A percentile compares a stretch with the other conserved stretches of the same genome.
These are phyloP conservation scores for Lumbricus terrestris DNA, from an alignment of 2,888 invertebrate genomes.

Conservation along the genomic window DNA sequence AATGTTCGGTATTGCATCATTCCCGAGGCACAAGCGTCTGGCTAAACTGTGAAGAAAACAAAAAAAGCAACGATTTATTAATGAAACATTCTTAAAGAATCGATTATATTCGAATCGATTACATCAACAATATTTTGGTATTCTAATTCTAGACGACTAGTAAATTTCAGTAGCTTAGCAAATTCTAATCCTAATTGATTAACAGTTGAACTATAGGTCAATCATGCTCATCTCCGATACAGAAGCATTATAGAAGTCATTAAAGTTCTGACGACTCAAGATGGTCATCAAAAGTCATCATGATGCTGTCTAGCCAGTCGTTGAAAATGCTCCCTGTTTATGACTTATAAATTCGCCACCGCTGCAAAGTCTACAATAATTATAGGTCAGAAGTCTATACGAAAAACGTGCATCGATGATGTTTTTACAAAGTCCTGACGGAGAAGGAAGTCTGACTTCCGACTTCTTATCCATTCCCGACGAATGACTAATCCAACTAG, in stretches of 20 bases:
- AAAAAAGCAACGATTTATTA: not conserved
- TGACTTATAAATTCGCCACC: no score
- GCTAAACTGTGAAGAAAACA: not conserved
- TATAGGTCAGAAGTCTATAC: no score
- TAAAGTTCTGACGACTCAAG: not conserved
- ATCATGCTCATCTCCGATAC: no score
- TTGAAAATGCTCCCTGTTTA: not conserved
- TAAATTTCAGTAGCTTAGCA: no score
- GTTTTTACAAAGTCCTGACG: not conserved
- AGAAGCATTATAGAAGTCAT: not conserved
- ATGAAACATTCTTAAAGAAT: no score
- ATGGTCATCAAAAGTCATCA: not conserved
- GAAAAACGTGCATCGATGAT: no score
- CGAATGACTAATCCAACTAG: not conserved
- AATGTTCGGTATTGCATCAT: not conserved
- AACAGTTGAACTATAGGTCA: no score
- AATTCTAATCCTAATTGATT: no score
- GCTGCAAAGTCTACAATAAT: no score
- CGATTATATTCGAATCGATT: no score
- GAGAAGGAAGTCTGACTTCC: not conserved
- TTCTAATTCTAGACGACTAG: no score
- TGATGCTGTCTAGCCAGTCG: not conserved
- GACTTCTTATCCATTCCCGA: not conserved
- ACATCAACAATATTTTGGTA: no score
- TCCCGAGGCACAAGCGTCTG: not conserved